These are phyloP conservation scores for Eulemur macaco DNA, from an alignment of 2,113 vertebrate species.

Conservation along the genomic window DNA sequence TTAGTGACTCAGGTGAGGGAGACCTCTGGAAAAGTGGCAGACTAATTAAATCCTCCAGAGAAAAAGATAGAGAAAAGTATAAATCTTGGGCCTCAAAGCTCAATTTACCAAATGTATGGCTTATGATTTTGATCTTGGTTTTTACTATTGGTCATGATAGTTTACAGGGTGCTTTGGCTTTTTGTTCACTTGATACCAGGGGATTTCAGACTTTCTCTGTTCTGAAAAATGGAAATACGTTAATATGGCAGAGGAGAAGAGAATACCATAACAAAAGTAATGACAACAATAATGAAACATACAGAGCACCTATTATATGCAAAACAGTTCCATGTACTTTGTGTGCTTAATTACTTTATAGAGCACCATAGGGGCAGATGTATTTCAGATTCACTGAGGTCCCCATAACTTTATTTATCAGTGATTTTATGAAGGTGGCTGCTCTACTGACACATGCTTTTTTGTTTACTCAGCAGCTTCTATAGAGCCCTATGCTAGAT, in stretches of 20 bases:
- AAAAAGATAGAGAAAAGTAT: slow-evolving; percentile 32
- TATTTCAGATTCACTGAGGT: background rate
- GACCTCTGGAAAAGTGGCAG: background rate
- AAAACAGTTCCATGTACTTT: background rate
- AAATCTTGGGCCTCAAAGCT: background rate
- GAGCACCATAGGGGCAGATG: background rate
- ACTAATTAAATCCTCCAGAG: slow-evolving; percentile 53
- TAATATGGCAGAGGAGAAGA: background rate
- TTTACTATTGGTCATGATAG: background rate
- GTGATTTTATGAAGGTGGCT: background rate
- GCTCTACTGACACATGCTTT: background rate
- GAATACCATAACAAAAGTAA: background rate
- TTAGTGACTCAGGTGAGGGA: slow-evolving; percentile 39
- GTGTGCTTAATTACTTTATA: background rate
- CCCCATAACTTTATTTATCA: background rate
- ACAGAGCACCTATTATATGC: background rate
- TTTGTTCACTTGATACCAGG: background rate
- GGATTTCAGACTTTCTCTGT: background rate
- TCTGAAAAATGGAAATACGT: background rate
- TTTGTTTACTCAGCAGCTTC: background rate
- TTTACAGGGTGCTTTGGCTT: background rate
- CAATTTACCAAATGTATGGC: background rate
- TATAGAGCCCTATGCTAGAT: background rate
- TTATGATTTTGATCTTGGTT: background rate
- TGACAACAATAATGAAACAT: background rate